These are phyloP conservation scores for Sarotherodon lohbergeri DNA, from an alignment of 2,113 vertebrate genomes.

Conservation along the genomic window DNA sequence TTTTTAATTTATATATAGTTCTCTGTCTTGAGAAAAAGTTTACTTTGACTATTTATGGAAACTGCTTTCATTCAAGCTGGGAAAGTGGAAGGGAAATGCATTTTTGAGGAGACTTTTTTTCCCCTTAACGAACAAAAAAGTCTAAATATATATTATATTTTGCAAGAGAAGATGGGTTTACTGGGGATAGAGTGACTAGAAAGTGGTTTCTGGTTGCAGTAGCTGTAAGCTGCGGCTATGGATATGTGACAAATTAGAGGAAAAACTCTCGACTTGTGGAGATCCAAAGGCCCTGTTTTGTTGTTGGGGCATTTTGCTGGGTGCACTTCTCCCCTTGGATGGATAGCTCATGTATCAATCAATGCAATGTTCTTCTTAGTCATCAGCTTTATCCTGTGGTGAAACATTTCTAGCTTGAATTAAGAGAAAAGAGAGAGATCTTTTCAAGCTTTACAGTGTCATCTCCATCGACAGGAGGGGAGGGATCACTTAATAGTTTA, in stretches of 20 bases:
- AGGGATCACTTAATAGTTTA: not conserved
- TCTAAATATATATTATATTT: not conserved
- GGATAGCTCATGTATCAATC: rapidly evolving
- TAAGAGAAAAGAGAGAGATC: not conserved
- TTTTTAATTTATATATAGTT: not conserved
- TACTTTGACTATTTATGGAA: not conserved
- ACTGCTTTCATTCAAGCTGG: not conserved
- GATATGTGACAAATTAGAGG: not conserved
- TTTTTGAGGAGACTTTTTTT: not conserved
- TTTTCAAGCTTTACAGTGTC: not conserved
- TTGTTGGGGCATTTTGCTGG: not conserved
- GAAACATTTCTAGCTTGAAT: not conserved
- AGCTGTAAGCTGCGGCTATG: not conserved
- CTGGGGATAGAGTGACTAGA: rapidly evolving
- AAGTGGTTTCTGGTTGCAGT: not conserved
- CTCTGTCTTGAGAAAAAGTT: not conserved
- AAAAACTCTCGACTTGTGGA: not conserved
- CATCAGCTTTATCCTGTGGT: not conserved
- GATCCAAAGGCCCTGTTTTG: not conserved
- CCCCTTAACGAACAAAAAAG: not conserved
- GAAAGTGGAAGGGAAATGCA: not conserved
- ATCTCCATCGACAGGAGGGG: not conserved
- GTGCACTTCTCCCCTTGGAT: not conserved
- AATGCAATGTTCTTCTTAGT: not conserved
- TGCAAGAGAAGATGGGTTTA: not conserved